Evolutionary conservation across 2,797 vertebrate species (phyloP).

Genomic region (Pseudomugil tenellus): DNA sequence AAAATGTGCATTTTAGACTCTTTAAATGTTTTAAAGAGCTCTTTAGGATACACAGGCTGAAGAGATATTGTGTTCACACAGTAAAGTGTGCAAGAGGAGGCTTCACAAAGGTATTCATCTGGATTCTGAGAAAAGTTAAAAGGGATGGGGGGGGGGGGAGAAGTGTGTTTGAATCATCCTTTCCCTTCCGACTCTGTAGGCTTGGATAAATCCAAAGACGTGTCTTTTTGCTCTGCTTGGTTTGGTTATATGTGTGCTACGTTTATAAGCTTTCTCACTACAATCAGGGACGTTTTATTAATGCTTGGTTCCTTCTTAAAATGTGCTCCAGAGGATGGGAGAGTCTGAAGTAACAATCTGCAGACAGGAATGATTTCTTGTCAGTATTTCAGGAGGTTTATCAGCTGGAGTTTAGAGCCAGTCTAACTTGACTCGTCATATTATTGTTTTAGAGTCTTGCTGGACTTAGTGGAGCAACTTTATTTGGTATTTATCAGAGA

Average conservation of each 20-base stretch:
- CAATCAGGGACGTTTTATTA: conserved; percentile 44
- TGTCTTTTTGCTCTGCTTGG: conserved; percentile 30
- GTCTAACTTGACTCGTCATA: conserved; percentile 20
- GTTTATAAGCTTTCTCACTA: conserved; percentile 53
- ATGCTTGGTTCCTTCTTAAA: conserved; percentile 57
- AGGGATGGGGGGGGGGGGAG: conserved; percentile 14
- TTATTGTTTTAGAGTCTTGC: conserved; percentile 12
- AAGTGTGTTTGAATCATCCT: no score
- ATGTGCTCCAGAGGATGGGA: conserved; percentile 20
- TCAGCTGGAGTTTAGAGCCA: conserved; percentile 13
- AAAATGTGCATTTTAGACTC: not conserved
- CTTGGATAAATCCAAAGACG: conserved; percentile 24
- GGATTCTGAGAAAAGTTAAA: conserved; percentile 45
- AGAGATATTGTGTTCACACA: conserved; percentile 50
- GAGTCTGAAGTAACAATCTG: conserved; percentile 14
- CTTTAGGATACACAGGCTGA: conserved; percentile 32
- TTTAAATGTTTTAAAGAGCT: conserved; percentile 15
- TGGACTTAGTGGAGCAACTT: not conserved
- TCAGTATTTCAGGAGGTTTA: conserved; percentile 40
- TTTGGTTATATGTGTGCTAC: conserved; percentile 38
- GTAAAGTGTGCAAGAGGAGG: conserved; percentile 30
- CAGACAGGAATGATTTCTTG: conserved; percentile 29
- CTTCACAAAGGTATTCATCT: conserved; percentile 27
- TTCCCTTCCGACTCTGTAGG: conserved; percentile 12
- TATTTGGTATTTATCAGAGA: not conserved